Evolutionary conservation across 2,888 invertebrate genomes (phyloP).

Genomic region (Andrena flavipes): DNA sequence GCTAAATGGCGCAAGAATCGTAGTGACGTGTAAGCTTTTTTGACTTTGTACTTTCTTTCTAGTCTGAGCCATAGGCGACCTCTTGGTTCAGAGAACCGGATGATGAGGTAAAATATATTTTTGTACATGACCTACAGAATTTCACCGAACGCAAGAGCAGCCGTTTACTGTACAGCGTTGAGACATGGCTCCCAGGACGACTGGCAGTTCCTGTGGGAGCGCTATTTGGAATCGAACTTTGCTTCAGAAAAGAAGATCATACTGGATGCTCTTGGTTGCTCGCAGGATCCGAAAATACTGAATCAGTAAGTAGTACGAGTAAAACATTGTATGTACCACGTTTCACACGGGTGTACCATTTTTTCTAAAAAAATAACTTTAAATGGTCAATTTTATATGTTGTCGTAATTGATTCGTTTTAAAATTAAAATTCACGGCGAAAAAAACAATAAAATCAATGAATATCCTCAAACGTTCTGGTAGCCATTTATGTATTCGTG

Average conservation of each 20-base stretch:
- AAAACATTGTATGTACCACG: not conserved
- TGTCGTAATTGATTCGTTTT: no score
- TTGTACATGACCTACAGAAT: conserved; percentile 83
- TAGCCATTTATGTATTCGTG: no score
- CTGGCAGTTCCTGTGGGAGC: conserved; percentile 89
- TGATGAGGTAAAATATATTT: no score
- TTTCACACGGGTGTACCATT: not conserved
- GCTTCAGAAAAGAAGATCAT: conserved; percentile 86
- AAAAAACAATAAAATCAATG: no score
- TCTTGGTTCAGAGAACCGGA: no score
- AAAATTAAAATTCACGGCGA: no score
- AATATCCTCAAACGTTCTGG: no score
- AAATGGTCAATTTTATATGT: no score
- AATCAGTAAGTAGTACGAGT: conserved; percentile 79
- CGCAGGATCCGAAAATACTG: conserved; percentile 82
- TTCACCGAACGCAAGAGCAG: conserved; percentile 88
- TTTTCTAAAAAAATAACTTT: no score
- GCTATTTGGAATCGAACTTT: conserved; percentile 87
- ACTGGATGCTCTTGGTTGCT: conserved; percentile 86
- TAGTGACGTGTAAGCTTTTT: conserved; percentile 47
- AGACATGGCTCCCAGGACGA: conserved; percentile 87
- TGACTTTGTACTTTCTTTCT: not conserved
- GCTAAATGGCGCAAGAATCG: conserved; percentile 22
- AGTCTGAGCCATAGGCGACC: no score
- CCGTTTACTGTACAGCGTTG: conserved; percentile 91